Evolutionary conservation across 2,113 vertebrate species (phyloP), one percentile per base, ranked within the genome.

Genomic region (Callipepla californica): DNA sequence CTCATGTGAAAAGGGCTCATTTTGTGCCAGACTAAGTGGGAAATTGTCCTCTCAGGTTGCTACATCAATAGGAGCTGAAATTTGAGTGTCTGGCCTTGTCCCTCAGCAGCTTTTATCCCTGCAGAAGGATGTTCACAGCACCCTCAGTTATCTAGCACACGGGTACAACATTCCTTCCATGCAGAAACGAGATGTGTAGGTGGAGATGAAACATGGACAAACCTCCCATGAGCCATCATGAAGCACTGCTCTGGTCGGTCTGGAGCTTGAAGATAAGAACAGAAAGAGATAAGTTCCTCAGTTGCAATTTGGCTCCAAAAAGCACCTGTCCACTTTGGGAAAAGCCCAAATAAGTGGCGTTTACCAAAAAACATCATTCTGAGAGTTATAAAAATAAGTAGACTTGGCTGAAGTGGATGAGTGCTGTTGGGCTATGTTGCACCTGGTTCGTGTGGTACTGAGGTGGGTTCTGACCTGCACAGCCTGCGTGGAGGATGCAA

Each of bases 111-210:
- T 65, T 32, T 57, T 90, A 7, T 45, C 48, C 48, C 63, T 69
- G 36, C 1, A 2, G 40, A 25, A 84, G 16, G 23, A 7, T 21
- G 57, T 36, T 90, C 21, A 65, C 0, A 3, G 34, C 58, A 73
- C 0, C 1, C 8, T 40, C 7, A 13, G 53, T 8, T 65, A 63
- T 28, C 26, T 69, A 0, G 1, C 36, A 21, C 4, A 28, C 3
- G 11, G 14, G 20, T 14, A 7, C 63, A 81, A 81, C 81, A 87
- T 26, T 51, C 28, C 68, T 38, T 76, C 55, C 28, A 9, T n/a
- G 30, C 2, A 21, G 42, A 62, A 81, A 57, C 2, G 72, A 18
- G 44, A 14, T 61, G 6, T 5, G 30, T 55, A 69, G 30, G 14
- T 47, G 23, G 53, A 78, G 78, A 69, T 25, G 25, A 48, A 89